Conservation (phyloP, 2,797 vertebrate genomes). For the Onychomys leucogaster region DNA sequence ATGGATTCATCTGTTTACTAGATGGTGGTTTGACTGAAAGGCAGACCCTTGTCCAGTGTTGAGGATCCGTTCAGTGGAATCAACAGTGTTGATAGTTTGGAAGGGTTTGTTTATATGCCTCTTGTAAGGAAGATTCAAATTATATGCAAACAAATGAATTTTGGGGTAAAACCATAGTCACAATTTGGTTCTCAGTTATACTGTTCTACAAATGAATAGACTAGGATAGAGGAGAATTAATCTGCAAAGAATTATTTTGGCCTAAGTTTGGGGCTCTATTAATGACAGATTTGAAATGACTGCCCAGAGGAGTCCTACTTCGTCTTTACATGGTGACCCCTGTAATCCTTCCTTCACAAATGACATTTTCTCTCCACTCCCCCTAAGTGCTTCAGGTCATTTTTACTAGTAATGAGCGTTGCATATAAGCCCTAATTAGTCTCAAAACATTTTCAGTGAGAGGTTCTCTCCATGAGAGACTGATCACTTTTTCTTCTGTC, state of each 20-base stretch:
- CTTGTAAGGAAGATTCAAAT: slow-evolving; percentile 48
- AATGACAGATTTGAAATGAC: slow-evolving; percentile 27
- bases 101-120: slow-evolving; percentile 33
- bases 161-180: background rate
- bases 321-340: background rate
- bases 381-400: background rate
- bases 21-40: slow-evolving; percentile 1
- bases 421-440: slow-evolving; percentile 21
- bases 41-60: background rate
- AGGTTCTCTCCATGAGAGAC: slow-evolving; percentile 58
- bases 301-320: background rate
- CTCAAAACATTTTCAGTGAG: slow-evolving; percentile 56
- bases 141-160: slow-evolving; percentile 39
- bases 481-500: background rate
- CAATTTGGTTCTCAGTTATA: background rate
- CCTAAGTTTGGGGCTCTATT: slow-evolving; percentile 24
- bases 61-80: slow-evolving; percentile 1
- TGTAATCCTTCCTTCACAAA: background rate
- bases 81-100: slow-evolving; percentile 1
- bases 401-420: slow-evolving; percentile 27
- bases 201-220: slow-evolving; percentile 26
- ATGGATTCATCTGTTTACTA: slow-evolving; percentile 31
- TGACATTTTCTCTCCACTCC: background rate
- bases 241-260: background rate
- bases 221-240: slow-evolving; percentile 6